Evolutionary conservation across 1,140 invertebrate genomes (phyloP), one percentile per base, ranked within the genome.

Genomic region (Meteorus sp.): DNA sequence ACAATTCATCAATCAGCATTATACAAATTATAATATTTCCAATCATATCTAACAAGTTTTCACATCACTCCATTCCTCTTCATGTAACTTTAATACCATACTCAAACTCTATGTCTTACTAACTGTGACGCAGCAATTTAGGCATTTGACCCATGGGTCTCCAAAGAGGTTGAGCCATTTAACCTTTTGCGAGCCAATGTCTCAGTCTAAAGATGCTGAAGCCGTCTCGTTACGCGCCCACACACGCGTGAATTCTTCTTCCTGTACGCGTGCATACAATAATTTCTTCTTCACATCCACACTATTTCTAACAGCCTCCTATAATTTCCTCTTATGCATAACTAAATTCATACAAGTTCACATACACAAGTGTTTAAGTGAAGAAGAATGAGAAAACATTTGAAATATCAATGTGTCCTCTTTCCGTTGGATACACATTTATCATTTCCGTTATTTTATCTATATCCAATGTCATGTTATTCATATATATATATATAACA

Each of bases 171-270:
- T 77, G 72, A 76, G 66, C 69, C 70, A 72, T 75, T 77, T 76
- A 77, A 76, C 72, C 74, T 69, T n/a, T n/a, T n/a, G n/a, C n/a
- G n/a, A n/a, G n/a, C 67, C 72, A 70, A 74, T 75, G 75, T 76
- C 73, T 75, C 72, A 69, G 71, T 75, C 71, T 65, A 61, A 58
- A 35, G 7, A 35, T 2, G 22, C 31, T 39, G 47, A 41, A 35
- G 23, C 47, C 23, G 20, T 37, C 50, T 41, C 37, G 48, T 58
- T 50, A 58, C 48, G 61, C 67, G 64, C 72, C 66, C 70, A 67
- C 65, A 62, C 62, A 50, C 29, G 59, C 53, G 56, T 31, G 35
- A 52, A 52, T 61, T 54, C 33, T 27, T 56, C 43, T 52, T 22
- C 33, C 31, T 39, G 13, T 56, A 22, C 15, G 13, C 11, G 3